Base-by-base conservation (phyloP, 2,797 vertebrate genomes). In the Sebastes melanostomus region DNA sequence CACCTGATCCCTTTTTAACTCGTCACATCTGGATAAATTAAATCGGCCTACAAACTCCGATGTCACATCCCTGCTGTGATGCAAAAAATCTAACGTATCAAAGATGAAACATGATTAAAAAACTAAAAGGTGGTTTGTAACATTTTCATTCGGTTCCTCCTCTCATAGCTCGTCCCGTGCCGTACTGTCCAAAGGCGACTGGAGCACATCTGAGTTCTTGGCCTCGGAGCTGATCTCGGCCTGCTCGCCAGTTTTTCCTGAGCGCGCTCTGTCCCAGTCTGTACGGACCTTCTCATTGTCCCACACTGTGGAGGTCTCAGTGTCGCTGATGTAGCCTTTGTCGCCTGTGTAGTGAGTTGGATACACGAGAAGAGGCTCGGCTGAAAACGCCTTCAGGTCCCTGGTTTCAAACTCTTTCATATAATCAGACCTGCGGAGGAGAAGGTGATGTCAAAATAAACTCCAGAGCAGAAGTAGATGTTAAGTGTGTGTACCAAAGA, bases 271-370 rank as follows among this genome's bases (percentile, higher is more conserved):
- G 93, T 98, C 97, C 97, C 97, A 98, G 93, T 98, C 97, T 0
- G 97, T 98, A 54, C 86, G 94, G 54, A 96, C 72, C 1, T 88
- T 94, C 38, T 98, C 97, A 1, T 98, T 96, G 93, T 98, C 96
- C 98, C 98, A 99, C 42, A 98, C 94, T 0, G 97, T 97, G 6
- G 98, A 98, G 46, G 98, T 98, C 90, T 99, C 98, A 0, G 98
- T 99, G 94, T 98, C 98, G 0, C 98, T 99, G 85, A 99, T 91
- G 66, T 99, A 99, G 2, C 98, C 98, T 0, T 91, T 54, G 3
- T 99, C 98, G 0, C 98, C 98, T 0, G 97, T 98, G 92, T 98
- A 99, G 89, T 98, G 98, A 0, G 97, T 97, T 4, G 98, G 98
- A 82, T 94, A 98, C n/a, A 98, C 91, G 0, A 99, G 95, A 16